Percentiles rank a stretch among this genome's conserved stretches.
These are phyloP conservation scores for Nezara viridula DNA, from an alignment of 2,888 invertebrate genomes.

Conservation along the genomic window DNA sequence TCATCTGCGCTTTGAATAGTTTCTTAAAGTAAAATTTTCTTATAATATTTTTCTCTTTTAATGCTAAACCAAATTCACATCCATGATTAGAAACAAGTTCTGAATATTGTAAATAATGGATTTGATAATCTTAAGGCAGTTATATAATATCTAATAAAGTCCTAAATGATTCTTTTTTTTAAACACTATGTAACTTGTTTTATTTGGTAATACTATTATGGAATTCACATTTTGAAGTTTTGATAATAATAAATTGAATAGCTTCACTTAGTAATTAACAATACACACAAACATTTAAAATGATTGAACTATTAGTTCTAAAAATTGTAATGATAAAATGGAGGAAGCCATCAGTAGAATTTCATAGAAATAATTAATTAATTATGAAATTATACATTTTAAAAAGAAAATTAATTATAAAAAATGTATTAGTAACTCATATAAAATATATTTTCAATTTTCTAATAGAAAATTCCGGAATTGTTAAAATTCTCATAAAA, in stretches of 20 bases:
- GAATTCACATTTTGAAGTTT: not conserved
- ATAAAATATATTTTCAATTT: not conserved
- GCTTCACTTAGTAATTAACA: not conserved
- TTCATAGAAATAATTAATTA: not conserved
- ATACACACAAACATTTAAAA: not conserved
- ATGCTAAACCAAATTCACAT: conserved; percentile 17
- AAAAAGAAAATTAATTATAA: not conserved
- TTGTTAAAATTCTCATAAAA: too few species aligned
- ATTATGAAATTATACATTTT: not conserved
- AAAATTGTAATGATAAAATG: not conserved
- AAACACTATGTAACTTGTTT: not conserved
- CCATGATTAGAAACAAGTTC: not conserved
- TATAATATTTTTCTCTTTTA: not conserved
- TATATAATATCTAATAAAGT: not conserved
- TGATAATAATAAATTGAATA: not conserved
- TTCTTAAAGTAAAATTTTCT: not conserved
- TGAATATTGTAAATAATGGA: not conserved
- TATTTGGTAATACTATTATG: not conserved
- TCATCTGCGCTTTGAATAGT: not conserved
- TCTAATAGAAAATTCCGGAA: too few species aligned
- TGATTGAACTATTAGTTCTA: not conserved
- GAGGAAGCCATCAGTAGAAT: not conserved
- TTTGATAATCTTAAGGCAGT: not conserved
- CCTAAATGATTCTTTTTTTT: not conserved
- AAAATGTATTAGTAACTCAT: not conserved